Evolutionary conservation across 2,113 vertebrate species (phyloP).

Genomic region (Heliornis fulica): DNA sequence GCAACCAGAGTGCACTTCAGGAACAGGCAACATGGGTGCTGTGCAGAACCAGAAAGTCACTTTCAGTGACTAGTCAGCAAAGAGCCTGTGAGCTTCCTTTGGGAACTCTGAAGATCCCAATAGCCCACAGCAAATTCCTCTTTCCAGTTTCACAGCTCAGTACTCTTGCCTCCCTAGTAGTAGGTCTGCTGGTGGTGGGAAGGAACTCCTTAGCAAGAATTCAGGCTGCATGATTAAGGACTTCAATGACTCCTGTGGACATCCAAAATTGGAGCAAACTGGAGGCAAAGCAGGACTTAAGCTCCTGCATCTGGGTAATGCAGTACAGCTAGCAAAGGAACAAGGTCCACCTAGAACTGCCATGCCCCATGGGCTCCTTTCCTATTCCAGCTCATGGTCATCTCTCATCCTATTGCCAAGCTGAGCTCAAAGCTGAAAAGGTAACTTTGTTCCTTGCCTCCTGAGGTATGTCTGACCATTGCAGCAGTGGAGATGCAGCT

Average conservation of each 20-base stretch:
- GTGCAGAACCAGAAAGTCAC: not conserved
- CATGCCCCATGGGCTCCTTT: accelerated
- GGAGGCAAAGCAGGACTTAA: not conserved
- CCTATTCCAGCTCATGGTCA: not conserved
- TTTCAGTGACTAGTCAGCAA: no score
- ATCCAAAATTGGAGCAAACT: not conserved
- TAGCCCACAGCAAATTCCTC: not conserved
- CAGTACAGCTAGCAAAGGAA: not conserved
- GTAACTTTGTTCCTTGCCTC: not conserved
- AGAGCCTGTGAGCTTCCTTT: not conserved
- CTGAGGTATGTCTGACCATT: not conserved
- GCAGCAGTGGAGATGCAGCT: not conserved
- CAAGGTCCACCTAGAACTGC: not conserved
- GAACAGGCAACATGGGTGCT: not conserved
- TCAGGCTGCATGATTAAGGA: not conserved
- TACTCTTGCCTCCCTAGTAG: not conserved
- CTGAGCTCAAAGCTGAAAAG: not conserved
- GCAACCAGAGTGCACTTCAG: not conserved
- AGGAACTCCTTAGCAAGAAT: not conserved
- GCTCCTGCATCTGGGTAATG: not conserved
- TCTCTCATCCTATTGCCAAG: not conserved
- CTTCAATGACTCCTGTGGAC: not conserved
- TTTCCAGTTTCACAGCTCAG: not conserved
- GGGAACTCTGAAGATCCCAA: not conserved
- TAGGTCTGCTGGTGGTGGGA: not conserved